Percentiles rank a stretch among this genome's conserved stretches.
Conservation (phyloP, 2,113 vertebrate genomes). For the Ophiodon elongatus region DNA sequence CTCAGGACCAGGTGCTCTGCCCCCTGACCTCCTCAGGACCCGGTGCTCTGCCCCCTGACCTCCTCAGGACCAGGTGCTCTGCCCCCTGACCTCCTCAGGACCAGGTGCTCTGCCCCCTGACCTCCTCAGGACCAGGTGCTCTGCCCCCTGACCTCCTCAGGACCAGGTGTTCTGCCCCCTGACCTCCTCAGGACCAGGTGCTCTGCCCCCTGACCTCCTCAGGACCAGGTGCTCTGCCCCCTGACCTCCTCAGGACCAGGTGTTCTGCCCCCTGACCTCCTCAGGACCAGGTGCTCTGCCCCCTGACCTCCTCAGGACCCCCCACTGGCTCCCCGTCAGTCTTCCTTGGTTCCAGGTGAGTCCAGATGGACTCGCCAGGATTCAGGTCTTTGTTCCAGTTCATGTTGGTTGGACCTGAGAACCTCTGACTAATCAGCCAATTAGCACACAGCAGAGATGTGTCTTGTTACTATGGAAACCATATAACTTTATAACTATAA, state of each 20-base stretch:
- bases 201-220: background rate
- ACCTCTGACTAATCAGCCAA: background rate
- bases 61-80: conserved; percentile 7
- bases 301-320: background rate
- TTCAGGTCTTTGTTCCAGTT: background rate
- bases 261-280: background rate
- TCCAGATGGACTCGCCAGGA: background rate
- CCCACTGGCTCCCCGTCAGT: background rate
- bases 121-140: background rate
- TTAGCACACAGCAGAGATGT: background rate
- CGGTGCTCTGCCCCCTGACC: background rate
- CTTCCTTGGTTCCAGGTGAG: conserved; percentile 30
- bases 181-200: background rate
- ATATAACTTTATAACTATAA: too few species aligned
- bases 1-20: background rate
- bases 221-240: background rate
- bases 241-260: background rate
- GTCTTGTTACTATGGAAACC: too few species aligned
- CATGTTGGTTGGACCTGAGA: too few species aligned
- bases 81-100: background rate
- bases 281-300: background rate
- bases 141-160: background rate
- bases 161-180: background rate
- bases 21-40: background rate
- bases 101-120: background rate